These are phyloP conservation scores for Aphodius granarius DNA, from an alignment of 2,888 invertebrate species.

Conservation along the genomic window DNA sequence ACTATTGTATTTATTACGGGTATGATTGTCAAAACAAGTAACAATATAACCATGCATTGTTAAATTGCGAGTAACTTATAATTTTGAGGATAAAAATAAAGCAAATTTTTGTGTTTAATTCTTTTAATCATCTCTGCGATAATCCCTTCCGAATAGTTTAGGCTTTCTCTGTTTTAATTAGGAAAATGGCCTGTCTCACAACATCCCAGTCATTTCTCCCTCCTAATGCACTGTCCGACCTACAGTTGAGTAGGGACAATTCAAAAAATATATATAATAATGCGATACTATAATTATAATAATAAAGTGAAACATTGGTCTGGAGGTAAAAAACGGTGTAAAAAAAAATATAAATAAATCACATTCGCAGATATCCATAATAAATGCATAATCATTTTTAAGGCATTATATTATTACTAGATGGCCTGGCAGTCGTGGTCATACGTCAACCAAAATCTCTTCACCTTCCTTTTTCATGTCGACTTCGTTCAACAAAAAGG, in stretches of 20 bases:
- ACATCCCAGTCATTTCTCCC: conserved; percentile 29
- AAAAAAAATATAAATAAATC: conserved; percentile 8
- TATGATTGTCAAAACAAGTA: conserved; percentile 1
- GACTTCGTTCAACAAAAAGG: conserved; percentile 59
- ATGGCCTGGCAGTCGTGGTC: conserved; percentile 31
- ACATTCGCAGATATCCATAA: conserved; percentile 19
- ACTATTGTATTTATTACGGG: background rate
- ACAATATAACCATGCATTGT: background rate
- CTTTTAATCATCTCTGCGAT: background rate
- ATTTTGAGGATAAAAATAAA: background rate
- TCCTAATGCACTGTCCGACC: conserved; percentile 20
- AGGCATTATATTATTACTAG: conserved; percentile 22
- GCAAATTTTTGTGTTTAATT: background rate
- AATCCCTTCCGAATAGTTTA: background rate
- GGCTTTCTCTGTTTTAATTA: background rate
- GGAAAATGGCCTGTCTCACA: conserved; percentile 23
- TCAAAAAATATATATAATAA: conserved; percentile 18
- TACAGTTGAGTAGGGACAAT: conserved; percentile 13
- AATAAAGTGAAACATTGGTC: conserved; percentile 18
- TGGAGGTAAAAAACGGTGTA: conserved; percentile 19
- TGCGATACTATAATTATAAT: conserved; percentile 1
- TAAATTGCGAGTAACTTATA: background rate
- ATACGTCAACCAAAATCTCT: conserved; percentile 48
- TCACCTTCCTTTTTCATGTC: conserved; percentile 42
- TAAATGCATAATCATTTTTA: conserved; percentile 24